Base-by-base conservation (phyloP, 2,888 invertebrate genomes). In the Himalopsyche kuldschensis region DNA sequence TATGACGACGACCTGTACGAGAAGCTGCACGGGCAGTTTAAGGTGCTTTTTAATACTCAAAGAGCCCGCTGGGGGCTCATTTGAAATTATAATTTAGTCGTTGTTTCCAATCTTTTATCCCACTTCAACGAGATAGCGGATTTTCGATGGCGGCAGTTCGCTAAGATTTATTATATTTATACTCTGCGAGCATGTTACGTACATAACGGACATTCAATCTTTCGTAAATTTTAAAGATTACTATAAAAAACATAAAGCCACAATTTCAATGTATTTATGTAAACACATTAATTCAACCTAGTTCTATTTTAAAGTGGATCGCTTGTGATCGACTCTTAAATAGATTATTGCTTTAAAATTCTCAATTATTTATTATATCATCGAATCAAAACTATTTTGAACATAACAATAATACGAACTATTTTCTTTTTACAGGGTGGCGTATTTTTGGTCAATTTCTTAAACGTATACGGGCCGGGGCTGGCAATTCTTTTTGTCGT, bases 401-500 rank as follows among this genome's bases (percentile, higher is more conserved):
- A 15, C 41, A 15, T 24, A 20, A 0, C 3, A 69, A 20, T 15
- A 20, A n/a, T 4, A 10, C 20, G 11, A 63, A 63, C 63, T 69
- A 3, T 32, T 31, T 55, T 78, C 6, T 31, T 78, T 75, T 89
- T 88, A 55, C 88, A 97, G 97, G 97, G 97, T 55, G 97, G 97
- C 4, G 95, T 96, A 82, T 96, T 96, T 89, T 92, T 97, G 88
- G 96, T 97, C 32, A 96, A 97, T 88, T 93, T 97, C 87, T 92
- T 97, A 84, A 97, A 97, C 90, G 95, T 96, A 30, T 97, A 97
- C 89, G 97, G 97, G 0, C 97, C 97, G 0, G 96, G 96, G 0
- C 91, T 97, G 87, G 95, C 97, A 32, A 96, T 97, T 85, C 91
- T 97, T 76, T 97, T 97, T 90, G 96, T 97, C 87, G 97, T 97